A percentile compares a stretch with the other conserved stretches of the same genome.
Evolutionary conservation across 2,113 vertebrate species (phyloP).

Genomic region (Tachuris rubrigastra): DNA sequence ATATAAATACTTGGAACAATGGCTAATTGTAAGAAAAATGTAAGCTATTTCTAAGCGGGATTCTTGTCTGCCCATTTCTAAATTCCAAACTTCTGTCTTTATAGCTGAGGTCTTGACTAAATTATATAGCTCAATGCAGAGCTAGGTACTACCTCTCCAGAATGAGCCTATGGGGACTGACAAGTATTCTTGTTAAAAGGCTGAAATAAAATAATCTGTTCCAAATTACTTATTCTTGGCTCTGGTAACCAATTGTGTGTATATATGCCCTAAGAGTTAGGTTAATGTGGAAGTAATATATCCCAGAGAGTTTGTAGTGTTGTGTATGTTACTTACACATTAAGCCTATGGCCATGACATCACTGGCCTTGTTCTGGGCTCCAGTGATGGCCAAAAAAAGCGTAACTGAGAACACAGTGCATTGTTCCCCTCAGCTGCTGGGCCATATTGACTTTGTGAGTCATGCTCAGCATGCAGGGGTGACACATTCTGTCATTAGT

Average conservation of each 20-base stretch:
- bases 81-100: constrained; percentile 47
- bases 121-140: not conserved
- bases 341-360: constrained; percentile 17
- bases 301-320: not conserved
- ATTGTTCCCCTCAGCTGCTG: not conserved
- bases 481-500: not conserved
- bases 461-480: not conserved
- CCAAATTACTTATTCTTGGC: constrained; percentile 26
- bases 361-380: constrained; percentile 9
- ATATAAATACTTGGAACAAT: constrained; percentile 40
- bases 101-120: constrained; percentile 20
- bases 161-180: constrained; percentile 8
- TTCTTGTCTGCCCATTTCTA: constrained; percentile 29
- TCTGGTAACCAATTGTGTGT: not conserved
- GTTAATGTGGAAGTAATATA: constrained; percentile 19
- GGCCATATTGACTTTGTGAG: not conserved
- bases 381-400: not conserved
- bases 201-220: constrained; percentile 33
- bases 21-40: constrained; percentile 49
- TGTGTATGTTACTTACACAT: not conserved
- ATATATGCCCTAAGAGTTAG: not conserved
- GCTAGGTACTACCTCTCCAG: constrained; percentile 7
- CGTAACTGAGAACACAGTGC: not conserved
- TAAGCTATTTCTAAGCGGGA: constrained; percentile 29
- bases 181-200: constrained; percentile 19